Evolutionary conservation across 2,888 invertebrate species (phyloP), one percentile per base, ranked within the genome.

Genomic region (Linyphia triangularis): DNA sequence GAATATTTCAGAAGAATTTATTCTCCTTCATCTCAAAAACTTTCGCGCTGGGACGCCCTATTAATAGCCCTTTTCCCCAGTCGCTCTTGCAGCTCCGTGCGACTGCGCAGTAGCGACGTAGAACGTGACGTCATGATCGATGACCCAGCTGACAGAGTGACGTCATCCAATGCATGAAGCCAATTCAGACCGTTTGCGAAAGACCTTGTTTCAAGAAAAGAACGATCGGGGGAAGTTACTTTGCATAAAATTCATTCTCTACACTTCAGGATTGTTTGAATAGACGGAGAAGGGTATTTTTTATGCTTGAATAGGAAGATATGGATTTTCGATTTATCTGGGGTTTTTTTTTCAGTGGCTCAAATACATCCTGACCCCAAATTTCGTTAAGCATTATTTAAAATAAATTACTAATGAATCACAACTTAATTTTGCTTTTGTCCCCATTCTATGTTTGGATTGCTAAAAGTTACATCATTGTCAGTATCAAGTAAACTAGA

Each of bases 61-160:
- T 88, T 88, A 88, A 88, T 88, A 88, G 86, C 61, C 24, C n/a
- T 16, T 57, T 51, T 28, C 33, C 61, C 83, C 43, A n/a, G 9
- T 59, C 67, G 81, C 57, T 7, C 70, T 69, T 24, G 4, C 59
- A 43, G 24, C 59, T 16, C 26, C 59, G 67, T 28, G 75, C 61
- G 86, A 22, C 57, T 88, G 86, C 81, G 81, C 86, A 81, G 26
- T 16, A 30, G 2, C 43, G 86, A 81, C 86, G 79, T 82, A 69
- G 24, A n/a, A 33, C 28, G 57, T 57, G 69, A 88, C 81, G 86
- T 88, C 65, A 73, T 88, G 81, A 88, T 81, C 86, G 75, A 88
- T 88, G 86, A 28, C 65, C 81, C 86, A 88, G 86, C 86, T 88
- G 86, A 88, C 81, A 28, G 57, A 26, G 51, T 75, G 73, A 88